A percentile compares a stretch with the other conserved stretches of the same genome.
These are phyloP conservation scores for Apodemus sylvaticus DNA, from an alignment of 2,113 vertebrate genomes.

Conservation along the genomic window DNA sequence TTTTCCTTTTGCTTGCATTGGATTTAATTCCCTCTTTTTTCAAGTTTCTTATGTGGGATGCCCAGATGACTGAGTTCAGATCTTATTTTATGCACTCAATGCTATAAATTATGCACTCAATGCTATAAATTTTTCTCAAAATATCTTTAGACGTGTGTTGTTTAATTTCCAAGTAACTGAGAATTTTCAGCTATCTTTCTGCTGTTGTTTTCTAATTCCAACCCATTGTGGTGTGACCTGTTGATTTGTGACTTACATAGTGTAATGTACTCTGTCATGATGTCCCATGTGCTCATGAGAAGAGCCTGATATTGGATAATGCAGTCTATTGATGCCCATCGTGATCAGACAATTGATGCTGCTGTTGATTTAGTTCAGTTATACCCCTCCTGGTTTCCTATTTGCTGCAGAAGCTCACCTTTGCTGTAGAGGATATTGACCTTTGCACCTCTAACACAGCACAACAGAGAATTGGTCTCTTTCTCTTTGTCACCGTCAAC, in stretches of 20 bases:
- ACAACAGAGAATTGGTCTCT: not conserved
- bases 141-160: not conserved
- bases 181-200: not conserved
- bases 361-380: not conserved
- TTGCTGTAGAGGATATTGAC: not conserved
- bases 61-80: not conserved
- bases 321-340: not conserved
- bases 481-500: not conserved
- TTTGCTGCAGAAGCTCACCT: not conserved
- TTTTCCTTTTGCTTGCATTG: not conserved
- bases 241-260: not conserved
- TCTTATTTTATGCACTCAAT: too few species aligned
- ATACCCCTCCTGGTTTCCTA: not conserved
- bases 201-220: not conserved
- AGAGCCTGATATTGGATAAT: not conserved
- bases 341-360: not conserved
- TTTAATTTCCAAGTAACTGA: not conserved
- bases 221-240: not conserved
- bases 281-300: not conserved
- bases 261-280: not conserved
- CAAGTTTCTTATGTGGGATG: not conserved
- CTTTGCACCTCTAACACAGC: not conserved
- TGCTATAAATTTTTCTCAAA: not conserved
- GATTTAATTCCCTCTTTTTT: constrained; percentile 1
- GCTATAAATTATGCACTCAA: not conserved